Base-by-base conservation (phyloP, 2,797 vertebrate species). In the Cichlasoma orientale region DNA sequence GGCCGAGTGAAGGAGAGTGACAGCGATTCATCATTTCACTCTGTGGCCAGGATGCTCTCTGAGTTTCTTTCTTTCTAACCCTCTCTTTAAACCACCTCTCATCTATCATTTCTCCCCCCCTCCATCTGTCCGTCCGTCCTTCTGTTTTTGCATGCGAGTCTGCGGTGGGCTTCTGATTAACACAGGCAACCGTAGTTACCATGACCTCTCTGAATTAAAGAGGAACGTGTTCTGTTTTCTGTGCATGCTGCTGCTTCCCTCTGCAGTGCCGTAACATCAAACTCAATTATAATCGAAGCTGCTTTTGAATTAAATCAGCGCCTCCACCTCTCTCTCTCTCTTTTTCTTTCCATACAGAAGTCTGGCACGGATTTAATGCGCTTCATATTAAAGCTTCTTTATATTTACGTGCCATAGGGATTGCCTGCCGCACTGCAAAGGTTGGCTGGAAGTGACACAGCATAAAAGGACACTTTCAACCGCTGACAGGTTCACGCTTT, bases 101-200 rank as follows among this genome's bases (percentile, higher is more conserved):
- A 85, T 90, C 88, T 56, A 82, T 89, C 88, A 82, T 74, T 9
- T 3, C 77, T 79, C 57, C 33, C 56, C 2, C 38, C 41, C 61
- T 50, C 41, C 41, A 50, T 50, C 2, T 25, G 44, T 23, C 75
- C 3, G 19, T 72, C 77, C 58, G 74, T 75, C 82, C 75, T 77
- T 68, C 25, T 89, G 89, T 89, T 93, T 92, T 91, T 59, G 90
- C 87, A 90, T 92, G 84, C 59, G 87, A 73, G 82, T 83, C 86
- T 92, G 90, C 53, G 86, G 86, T 73, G 52, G 63, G 31, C 44
- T 66, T 90, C 82, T 90, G 85, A 90, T 89, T 78, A 86, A 82
- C 74, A 70, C 79, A 55, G 16, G 61, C 72, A 81, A 76, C 77
- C 16, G 8, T 2, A 82, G 80, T 83, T 85, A 87, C 83, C 85